phyloP scores from a whole-genome alignment of 2,888 invertebrate species.

The Xylota segnis region DNA sequence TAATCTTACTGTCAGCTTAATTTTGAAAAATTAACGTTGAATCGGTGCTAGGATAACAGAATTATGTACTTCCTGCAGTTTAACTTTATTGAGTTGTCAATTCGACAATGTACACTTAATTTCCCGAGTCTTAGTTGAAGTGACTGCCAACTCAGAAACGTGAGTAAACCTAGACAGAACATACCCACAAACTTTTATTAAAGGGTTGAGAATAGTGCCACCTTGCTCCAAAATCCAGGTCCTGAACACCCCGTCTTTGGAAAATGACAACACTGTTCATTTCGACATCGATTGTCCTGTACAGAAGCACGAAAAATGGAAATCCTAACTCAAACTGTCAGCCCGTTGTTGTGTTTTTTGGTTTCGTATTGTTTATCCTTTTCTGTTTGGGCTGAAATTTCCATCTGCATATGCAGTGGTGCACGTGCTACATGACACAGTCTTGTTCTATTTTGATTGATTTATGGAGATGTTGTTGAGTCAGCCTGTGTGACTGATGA shows the following conservation, averaged over 20 bases:
- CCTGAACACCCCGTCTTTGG: conserved; percentile 2
- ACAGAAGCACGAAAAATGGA: background rate
- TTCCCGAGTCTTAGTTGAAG: too few species aligned
- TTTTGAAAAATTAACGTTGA: conserved; percentile 23
- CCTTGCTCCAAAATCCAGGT: too few species aligned
- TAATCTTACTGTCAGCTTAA: conserved; percentile 13
- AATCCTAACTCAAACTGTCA: conserved; percentile 12
- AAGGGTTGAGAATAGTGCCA: background rate
- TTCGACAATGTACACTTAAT: too few species aligned
- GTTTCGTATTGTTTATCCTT: background rate
- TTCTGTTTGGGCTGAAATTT: background rate
- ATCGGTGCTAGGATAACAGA: background rate
- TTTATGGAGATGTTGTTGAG: conserved; percentile 15
- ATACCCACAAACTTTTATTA: background rate
- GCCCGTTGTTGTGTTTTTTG: background rate
- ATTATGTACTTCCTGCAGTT: background rate
- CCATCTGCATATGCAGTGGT: conserved; percentile 14
- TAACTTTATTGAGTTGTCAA: background rate
- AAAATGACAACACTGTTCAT: background rate
- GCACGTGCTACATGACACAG: conserved; percentile 1
- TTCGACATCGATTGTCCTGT: conserved; percentile 20
- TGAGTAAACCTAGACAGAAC: too few species aligned
- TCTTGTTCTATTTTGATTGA: conserved; percentile 41
- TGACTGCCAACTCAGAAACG: too few species aligned
- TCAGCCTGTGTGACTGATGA: conserved; percentile 43